Percentiles rank a stretch among this genome's conserved stretches.
These are phyloP conservation scores for Oreonectes daqikongensis DNA, from an alignment of 2,797 vertebrate genomes.

Conservation along the genomic window DNA sequence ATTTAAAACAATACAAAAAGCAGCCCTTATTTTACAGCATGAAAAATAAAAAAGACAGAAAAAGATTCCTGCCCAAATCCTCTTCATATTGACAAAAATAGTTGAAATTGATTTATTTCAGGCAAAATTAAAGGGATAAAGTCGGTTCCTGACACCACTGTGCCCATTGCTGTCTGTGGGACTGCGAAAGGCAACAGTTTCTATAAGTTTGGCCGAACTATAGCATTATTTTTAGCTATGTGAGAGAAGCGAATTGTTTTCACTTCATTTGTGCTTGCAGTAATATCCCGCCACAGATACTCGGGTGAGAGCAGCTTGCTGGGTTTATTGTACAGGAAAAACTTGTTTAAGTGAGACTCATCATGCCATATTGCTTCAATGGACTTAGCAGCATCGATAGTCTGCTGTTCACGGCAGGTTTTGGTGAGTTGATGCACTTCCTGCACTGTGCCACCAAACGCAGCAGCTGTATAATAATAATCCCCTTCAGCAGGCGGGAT, in stretches of 20 bases:
- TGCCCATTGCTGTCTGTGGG: no score
- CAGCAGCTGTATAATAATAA: conserved; percentile 76
- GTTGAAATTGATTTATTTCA: no score
- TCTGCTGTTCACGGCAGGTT: conserved; percentile 68
- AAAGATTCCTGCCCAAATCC: no score
- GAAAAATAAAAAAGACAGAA: no score
- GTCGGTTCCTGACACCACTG: no score
- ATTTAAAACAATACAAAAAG: no score
- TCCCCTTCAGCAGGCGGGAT: conserved; percentile 72
- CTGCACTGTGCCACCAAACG: conserved; percentile 72
- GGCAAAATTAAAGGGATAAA: no score
- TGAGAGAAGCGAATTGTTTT: conserved; percentile 71
- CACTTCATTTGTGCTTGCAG: conserved; percentile 59
- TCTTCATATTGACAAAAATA: no score
- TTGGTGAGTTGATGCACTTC: conserved; percentile 67
- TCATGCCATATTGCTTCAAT: conserved; percentile 80
- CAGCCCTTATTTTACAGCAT: no score
- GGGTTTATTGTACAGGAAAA: conserved; percentile 77
- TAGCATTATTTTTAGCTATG: conserved; percentile 65
- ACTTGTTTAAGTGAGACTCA: conserved; percentile 81
- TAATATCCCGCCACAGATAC: conserved; percentile 77
- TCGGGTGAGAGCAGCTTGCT: conserved; percentile 80
- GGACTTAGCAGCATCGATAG: conserved; percentile 68
- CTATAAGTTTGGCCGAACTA: conserved; percentile 60
- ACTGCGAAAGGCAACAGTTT: not conserved